phyloP scores from a whole-genome alignment of 2,797 vertebrate genomes.

The Gambusia yucatana region DNA sequence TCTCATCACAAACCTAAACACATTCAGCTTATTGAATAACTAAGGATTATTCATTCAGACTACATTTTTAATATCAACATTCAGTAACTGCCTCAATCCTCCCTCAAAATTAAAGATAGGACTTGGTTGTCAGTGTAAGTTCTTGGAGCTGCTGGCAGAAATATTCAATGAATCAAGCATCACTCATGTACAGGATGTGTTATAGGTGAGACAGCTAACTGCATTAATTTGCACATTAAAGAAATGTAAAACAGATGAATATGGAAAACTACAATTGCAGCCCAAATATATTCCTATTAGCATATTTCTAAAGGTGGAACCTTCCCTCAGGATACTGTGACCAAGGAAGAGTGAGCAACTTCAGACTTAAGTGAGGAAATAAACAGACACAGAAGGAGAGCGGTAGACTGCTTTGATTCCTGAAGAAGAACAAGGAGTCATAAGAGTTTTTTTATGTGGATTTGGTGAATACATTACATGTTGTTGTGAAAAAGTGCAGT shows the following conservation, averaged over 20 bases:
- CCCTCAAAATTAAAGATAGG: background rate
- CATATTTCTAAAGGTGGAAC: background rate
- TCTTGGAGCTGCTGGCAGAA: background rate
- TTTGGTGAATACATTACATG: background rate
- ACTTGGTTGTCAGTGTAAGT: background rate
- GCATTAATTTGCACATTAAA: background rate
- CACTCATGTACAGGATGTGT: background rate
- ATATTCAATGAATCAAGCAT: background rate
- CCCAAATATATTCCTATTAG: background rate
- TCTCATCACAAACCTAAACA: background rate
- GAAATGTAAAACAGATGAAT: background rate
- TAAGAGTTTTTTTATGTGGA: background rate
- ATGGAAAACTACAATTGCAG: constrained; percentile 2
- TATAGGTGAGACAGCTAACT: background rate
- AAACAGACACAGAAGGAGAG: background rate
- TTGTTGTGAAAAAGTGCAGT: background rate
- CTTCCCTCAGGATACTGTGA: background rate
- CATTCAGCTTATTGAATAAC: background rate
- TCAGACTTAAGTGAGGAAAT: background rate
- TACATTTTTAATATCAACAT: background rate
- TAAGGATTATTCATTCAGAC: background rate
- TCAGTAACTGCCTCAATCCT: background rate
- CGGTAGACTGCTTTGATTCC: background rate
- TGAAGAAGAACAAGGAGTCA: background rate
- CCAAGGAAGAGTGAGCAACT: background rate